Evolutionary conservation across 2,888 invertebrate species (phyloP).

Genomic region (Chrysina gloriosa): DNA sequence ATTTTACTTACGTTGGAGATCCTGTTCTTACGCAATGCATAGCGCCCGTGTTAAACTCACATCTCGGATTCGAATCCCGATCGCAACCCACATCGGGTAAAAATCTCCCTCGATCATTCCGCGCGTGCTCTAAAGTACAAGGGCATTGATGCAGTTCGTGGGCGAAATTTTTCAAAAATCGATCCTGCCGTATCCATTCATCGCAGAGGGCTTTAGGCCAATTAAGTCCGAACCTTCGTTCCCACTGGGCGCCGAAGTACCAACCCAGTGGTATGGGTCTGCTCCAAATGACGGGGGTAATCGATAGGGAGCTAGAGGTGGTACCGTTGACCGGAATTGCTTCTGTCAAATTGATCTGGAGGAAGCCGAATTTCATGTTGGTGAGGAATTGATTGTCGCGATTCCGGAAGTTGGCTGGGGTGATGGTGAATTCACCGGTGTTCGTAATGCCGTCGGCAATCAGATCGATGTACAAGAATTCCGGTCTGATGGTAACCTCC

Average conservation of each 20-base stretch:
- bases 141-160: slow-evolving; percentile 89
- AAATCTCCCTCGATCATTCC: slow-evolving; percentile 91
- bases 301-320: slow-evolving; percentile 46
- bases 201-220: slow-evolving; percentile 91
- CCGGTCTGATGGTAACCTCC: slow-evolving; percentile 84
- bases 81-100: slow-evolving; percentile 93
- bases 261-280: slow-evolving; percentile 91
- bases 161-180: slow-evolving; percentile 86
- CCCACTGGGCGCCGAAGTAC: slow-evolving; percentile 94
- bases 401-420: slow-evolving; percentile 78
- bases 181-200: slow-evolving; percentile 89
- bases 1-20: slow-evolving; percentile 81
- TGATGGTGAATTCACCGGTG: slow-evolving; percentile 76
- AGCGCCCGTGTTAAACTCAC: slow-evolving; percentile 89
- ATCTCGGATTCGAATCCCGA: slow-evolving; percentile 88
- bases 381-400: slow-evolving; percentile 76
- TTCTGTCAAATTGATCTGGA: slow-evolving; percentile 88
- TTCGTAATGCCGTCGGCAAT: slow-evolving; percentile 71
- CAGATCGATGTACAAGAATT: slow-evolving; percentile 83
- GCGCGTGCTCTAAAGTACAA: slow-evolving; percentile 90
- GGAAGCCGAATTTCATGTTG: slow-evolving; percentile 87
- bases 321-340: slow-evolving; percentile 68
- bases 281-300: slow-evolving; percentile 81
- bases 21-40: slow-evolving; percentile 94
- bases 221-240: slow-evolving; percentile 77